phyloP scores from a whole-genome alignment of 2,113 vertebrate species.

The Corynorhinus townsendii region DNA sequence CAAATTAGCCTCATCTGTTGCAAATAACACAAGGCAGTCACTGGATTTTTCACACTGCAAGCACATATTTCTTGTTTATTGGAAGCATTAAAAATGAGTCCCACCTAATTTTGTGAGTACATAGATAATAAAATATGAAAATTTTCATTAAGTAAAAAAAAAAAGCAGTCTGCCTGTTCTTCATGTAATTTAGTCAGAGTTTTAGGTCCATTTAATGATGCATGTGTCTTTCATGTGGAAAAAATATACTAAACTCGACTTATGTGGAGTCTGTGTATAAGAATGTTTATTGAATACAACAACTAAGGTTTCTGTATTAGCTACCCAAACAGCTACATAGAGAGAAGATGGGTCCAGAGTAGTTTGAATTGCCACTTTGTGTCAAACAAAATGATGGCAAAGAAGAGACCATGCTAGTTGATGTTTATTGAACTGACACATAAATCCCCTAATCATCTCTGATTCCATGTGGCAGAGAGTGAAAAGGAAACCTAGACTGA shows the following conservation, averaged over 20 bases:
- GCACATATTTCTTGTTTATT: constrained; percentile 57
- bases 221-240: not conserved
- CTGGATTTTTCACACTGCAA: constrained; percentile 33
- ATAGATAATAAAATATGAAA: constrained; percentile 54
- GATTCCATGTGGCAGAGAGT: not conserved
- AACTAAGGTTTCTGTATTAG: not conserved
- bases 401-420: not conserved
- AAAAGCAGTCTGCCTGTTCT: not conserved
- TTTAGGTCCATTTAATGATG: not conserved
- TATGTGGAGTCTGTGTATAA: not conserved
- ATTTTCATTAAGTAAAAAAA: constrained; percentile 20
- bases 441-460: not conserved
- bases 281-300: too few relatives aligned
- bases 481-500: not conserved
- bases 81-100: constrained; percentile 43
- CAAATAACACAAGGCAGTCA: constrained; percentile 27
- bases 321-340: not conserved
- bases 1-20: constrained; percentile 60
- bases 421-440: not conserved
- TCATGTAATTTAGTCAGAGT: not conserved
- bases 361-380: not conserved
- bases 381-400: not conserved
- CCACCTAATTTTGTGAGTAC: constrained; percentile 51
- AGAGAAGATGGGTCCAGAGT: not conserved
- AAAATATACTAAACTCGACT: not conserved